A percentile compares a stretch with the other conserved stretches of the same genome.
Evolutionary conservation across 1,140 invertebrate genomes (phyloP).

Genomic region (Teleogryllus occipitalis): DNA sequence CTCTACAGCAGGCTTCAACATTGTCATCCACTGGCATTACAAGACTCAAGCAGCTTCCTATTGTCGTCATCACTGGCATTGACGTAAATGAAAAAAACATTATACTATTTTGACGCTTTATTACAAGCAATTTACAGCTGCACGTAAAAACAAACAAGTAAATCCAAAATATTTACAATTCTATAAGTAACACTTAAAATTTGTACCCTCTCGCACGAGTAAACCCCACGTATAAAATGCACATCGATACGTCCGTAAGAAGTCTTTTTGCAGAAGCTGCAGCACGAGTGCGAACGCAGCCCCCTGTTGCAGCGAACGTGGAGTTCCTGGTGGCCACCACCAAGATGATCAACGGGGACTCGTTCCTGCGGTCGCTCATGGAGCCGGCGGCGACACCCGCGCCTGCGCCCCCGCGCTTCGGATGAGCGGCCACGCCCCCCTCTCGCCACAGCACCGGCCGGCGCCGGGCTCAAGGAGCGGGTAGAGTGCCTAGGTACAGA

Average conservation of each 20-base stretch:
- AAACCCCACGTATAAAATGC: too few relatives aligned
- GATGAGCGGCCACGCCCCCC: slow-evolving; percentile 25
- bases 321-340: slow-evolving; percentile 91
- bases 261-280: too few relatives aligned
- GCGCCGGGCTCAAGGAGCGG: slow-evolving; percentile 38
- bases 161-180: slow-evolving; percentile 24
- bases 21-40: too few relatives aligned
- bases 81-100: too few relatives aligned
- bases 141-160: background rate
- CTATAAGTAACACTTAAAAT: slow-evolving; percentile 9
- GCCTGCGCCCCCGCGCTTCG: slow-evolving; percentile 13
- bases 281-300: too few relatives aligned
- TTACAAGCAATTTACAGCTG: too few relatives aligned
- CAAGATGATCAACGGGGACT: slow-evolving; percentile 84
- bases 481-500: slow-evolving; percentile 15
- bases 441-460: slow-evolving; percentile 31
- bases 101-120: too few relatives aligned
- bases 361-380: slow-evolving; percentile 69
- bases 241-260: too few relatives aligned
- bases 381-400: slow-evolving; percentile 38
- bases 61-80: too few relatives aligned
- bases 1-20: too few relatives aligned
- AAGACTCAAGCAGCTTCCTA: too few relatives aligned
- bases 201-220: too few relatives aligned
- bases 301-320: slow-evolving; percentile 60